A percentile compares a stretch with the other conserved stretches of the same genome.
phyloP scores from a whole-genome alignment of 2,888 invertebrate species.

The Sinopyrophorus schimmeli region DNA sequence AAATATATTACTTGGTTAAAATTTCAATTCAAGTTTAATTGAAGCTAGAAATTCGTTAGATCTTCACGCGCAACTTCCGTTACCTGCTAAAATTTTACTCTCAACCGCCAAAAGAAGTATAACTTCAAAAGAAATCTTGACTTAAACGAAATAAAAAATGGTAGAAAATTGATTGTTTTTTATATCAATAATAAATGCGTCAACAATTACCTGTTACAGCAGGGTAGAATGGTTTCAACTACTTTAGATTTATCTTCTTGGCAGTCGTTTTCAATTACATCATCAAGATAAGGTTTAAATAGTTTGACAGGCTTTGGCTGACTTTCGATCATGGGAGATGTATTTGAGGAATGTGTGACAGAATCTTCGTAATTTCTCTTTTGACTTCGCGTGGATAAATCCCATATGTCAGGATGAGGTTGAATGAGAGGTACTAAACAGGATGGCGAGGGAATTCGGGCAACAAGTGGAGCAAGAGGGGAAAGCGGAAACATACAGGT shows the following conservation, averaged over 20 bases:
- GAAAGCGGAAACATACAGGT: conserved; percentile 27
- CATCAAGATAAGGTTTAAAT: conserved; percentile 76
- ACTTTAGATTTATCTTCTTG: conserved; percentile 25
- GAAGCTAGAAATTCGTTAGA: too few species aligned
- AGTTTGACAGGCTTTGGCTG: conserved; percentile 68
- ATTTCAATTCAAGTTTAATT: too few species aligned
- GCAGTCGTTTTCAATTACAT: conserved; percentile 59
- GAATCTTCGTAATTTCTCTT: conserved; percentile 38
- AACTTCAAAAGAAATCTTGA: too few species aligned
- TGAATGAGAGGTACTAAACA: conserved; percentile 17
- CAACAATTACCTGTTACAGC: conserved; percentile 55
- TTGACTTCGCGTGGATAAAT: conserved; percentile 48
- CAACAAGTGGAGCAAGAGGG: conserved; percentile 33
- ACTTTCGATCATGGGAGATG: conserved; percentile 20
- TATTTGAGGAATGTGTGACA: conserved; percentile 12
- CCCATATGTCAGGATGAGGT: conserved; percentile 51
- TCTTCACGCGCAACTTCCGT: too few species aligned
- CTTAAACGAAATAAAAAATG: too few species aligned
- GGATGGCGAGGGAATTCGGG: conserved; percentile 26
- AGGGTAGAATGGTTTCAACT: conserved; percentile 28
- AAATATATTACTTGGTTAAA: too few species aligned
- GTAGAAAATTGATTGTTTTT: too few species aligned
- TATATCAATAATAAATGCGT: too few species aligned
- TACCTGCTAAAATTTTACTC: too few species aligned
- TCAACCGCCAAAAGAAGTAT: too few species aligned